Evolutionary conservation across 2,113 vertebrate genomes (phyloP), one percentile per base, ranked within the genome.

Genomic region (Philantomba maxwellii): DNA sequence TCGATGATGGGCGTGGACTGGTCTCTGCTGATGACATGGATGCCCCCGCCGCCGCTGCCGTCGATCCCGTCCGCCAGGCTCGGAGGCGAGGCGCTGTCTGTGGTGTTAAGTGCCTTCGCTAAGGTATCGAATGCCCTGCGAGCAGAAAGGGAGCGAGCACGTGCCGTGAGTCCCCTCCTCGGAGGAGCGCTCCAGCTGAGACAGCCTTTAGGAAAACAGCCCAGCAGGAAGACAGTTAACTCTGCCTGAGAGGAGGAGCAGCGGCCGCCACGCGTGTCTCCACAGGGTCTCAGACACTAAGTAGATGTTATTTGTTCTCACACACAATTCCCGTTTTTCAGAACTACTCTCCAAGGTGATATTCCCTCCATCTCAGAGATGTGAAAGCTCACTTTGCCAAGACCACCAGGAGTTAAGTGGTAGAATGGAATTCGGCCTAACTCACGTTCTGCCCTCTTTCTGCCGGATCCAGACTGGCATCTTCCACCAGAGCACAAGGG

Each of bases 1-100:
- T 99, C 99, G 49, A 99, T 99, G 96, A 99, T 99, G 77, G 99
- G 99, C 15, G 99, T 99, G 58, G 99, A 99, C 97, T 99, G 99
- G 99, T 99, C 99, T 98, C 99, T 99, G 96, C 99, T 99, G 98
- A 99, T 99, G 95, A 99, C 99, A 91, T 99, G 99, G 98, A 99
- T 99, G 92, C 99, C 99, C 64, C 99, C 99, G 89, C 99, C 99
- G 60, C 99, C 97, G 19, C 99, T 96, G 95, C 99, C 97, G 45
- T 99, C 99, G 26, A 98, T 92, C 47, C 99, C 99, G 15, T 99
- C 99, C 28, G 98, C 98, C 97, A 99, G 95, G 98, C 98, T 99
- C 77, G 99, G 99, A 95, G 98, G 98, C 2, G 98, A 97, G 75
- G 98, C 93, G 91, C 97, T 97, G 82, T 99, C 99, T 93, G 99